Evolutionary conservation across 2,113 vertebrate species (phyloP).

Genomic region (Jaculus jaculus): DNA sequence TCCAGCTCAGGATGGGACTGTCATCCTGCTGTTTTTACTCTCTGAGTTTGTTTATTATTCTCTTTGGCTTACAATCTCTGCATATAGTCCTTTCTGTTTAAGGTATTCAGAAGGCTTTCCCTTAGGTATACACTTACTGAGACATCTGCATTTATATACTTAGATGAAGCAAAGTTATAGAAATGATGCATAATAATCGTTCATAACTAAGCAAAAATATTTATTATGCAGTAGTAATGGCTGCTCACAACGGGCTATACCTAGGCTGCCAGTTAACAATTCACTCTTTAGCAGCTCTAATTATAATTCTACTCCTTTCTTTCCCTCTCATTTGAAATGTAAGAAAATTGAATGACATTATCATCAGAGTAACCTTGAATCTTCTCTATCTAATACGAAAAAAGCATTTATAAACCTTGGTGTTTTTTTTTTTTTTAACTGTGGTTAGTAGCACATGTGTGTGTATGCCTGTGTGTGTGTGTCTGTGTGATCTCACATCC

Average conservation of each 20-base stretch:
- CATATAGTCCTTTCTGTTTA: not conserved
- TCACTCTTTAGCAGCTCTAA: not conserved
- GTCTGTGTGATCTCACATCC: not conserved
- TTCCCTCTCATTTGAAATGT: slow-evolving; percentile 39
- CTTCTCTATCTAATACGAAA: not conserved
- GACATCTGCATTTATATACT: slow-evolving; percentile 20
- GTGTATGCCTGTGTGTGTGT: not conserved
- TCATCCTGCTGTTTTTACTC: not conserved
- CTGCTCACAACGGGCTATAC: not conserved
- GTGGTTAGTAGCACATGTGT: not conserved
- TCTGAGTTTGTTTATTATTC: not conserved
- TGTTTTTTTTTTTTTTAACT: slow-evolving; percentile 26
- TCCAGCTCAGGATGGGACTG: not conserved
- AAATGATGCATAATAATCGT: slow-evolving; percentile 9
- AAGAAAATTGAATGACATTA: slow-evolving; percentile 38
- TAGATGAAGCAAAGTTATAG: slow-evolving; percentile 21
- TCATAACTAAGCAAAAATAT: not conserved
- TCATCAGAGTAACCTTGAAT: slow-evolving; percentile 33
- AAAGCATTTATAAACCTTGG: not conserved
- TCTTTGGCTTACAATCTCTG: slow-evolving; percentile 2
- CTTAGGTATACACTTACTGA: slow-evolving; percentile 23
- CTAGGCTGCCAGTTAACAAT: slow-evolving; percentile 24
- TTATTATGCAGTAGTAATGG: slow-evolving; percentile 7
- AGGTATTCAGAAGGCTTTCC: slow-evolving; percentile 13
- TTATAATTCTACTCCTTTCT: not conserved